Evolutionary conservation across 2,888 invertebrate genomes (phyloP), one percentile per base, ranked within the genome.

Genomic region (Scaptomyza cyrtandrae): DNA sequence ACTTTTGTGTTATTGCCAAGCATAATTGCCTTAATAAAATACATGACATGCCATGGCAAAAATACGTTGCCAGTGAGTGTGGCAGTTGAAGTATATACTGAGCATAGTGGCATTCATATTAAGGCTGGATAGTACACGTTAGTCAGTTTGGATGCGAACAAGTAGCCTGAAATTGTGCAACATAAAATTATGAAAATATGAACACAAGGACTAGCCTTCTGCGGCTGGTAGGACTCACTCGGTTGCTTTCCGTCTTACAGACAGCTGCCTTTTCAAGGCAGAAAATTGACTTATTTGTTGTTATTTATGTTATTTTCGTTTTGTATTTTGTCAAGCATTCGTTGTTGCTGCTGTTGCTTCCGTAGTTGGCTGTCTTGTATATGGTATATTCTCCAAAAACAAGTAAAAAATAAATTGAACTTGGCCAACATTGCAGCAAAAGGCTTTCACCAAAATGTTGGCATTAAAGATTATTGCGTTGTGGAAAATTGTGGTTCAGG

Each of bases 21-120:
- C 71, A 77, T 79, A 82, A 82, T 82, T 85, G 75, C 63, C 64
- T 74, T 65, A 79, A 78, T 75, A 52, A 79, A 75, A 70, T 63
- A 53, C 58, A 75, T 53, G 63, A 55, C 59, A 59, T 43, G 48
- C 60, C 60, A 39, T 56, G 19, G 27, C 41, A 16, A 41, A 35
- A 39, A 31, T 33, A 35, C 35, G 9, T 13, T 46, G 24, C 3
- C 45, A 39, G 50, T 70, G 57, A 57, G 62, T 33, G 27, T 61
- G 62, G 49, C 56, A 24, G 11, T 11, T 67, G 19, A 58, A 75
- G 48, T 50, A 57, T 50, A 59, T 65, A 31, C 59, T 27, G n/a
- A 19, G 13, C 41, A 48, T 50, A 64, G 55, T 65, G 64, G 29
- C 41, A 39, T 39, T 49, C 33, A 66, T 66, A 74, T 75, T 41